phyloP scores from a whole-genome alignment of 2,888 invertebrate species.

The Digitonthophagus gazella region DNA sequence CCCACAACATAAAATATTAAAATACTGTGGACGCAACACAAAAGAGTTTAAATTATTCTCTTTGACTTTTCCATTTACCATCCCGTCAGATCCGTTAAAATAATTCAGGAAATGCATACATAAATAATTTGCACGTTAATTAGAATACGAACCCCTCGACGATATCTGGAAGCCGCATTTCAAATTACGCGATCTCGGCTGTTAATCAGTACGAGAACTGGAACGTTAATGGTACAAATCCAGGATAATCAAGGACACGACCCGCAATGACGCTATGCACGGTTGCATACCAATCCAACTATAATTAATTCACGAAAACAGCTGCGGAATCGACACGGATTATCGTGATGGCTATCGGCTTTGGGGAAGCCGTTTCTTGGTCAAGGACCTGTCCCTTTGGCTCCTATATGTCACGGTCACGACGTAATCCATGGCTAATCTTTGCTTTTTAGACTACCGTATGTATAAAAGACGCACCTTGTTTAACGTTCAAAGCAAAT shows the following conservation, averaged over 20 bases:
- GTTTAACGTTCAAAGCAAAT: too few relatives aligned
- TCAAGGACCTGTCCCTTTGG: slow-evolving; percentile 1
- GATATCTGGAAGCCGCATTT: not conserved
- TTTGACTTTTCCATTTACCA: not conserved
- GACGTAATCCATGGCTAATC: not conserved
- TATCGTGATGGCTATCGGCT: slow-evolving; percentile 8
- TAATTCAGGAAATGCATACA: not conserved
- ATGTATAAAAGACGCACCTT: not conserved
- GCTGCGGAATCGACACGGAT: slow-evolving; percentile 16
- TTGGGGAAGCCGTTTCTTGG: slow-evolving; percentile 11
- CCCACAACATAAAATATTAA: too few relatives aligned
- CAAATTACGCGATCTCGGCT: not conserved
- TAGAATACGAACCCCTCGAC: not conserved
- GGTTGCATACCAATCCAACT: slow-evolving; percentile 4
- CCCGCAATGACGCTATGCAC: not conserved
- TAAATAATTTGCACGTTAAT: not conserved
- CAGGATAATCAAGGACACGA: slow-evolving; percentile 3
- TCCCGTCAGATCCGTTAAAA: not conserved
- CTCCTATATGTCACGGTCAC: not conserved
- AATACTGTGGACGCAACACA: too few relatives aligned
- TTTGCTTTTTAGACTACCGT: not conserved
- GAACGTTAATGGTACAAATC: slow-evolving; percentile 5
- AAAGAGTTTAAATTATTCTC: not conserved
- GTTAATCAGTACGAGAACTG: not conserved
- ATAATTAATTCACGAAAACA: slow-evolving; percentile 15